Evolutionary conservation across 1,140 invertebrate species (phyloP).

Genomic region (Lerema accius): DNA sequence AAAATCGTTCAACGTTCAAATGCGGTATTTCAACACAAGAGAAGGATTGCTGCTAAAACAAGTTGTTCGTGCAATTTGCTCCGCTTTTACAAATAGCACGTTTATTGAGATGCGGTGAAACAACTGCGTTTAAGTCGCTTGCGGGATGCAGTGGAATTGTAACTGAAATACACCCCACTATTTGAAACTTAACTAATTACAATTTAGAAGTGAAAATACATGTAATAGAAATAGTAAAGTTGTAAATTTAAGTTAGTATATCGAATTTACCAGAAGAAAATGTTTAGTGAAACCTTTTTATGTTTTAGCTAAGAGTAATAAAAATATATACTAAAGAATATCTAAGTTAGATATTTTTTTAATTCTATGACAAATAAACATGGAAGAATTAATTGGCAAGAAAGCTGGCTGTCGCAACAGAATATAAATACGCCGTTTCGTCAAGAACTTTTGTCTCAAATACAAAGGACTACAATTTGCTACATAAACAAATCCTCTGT

Average conservation of each 20-base stretch:
- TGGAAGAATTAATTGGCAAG: too few species aligned
- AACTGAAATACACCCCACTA: background rate
- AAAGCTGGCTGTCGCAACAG: background rate
- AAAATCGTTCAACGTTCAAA: constrained; percentile 11
- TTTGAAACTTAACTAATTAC: background rate
- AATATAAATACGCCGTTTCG: background rate
- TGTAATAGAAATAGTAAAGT: too few species aligned
- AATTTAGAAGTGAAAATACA: background rate
- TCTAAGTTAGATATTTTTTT: too few species aligned
- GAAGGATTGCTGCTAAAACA: constrained; percentile 6
- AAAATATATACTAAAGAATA: too few species aligned
- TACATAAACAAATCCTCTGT: too few species aligned
- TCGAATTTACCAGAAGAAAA: too few species aligned
- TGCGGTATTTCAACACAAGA: background rate
- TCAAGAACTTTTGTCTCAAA: background rate
- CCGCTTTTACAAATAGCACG: constrained; percentile 8
- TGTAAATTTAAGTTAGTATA: too few species aligned
- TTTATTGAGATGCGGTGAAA: constrained; percentile 21
- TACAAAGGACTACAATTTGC: background rate
- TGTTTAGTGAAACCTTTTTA: too few species aligned
- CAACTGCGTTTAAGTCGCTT: constrained; percentile 5
- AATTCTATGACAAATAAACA: too few species aligned
- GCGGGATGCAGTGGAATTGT: constrained; percentile 3
- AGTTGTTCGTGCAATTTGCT: constrained; percentile 18
- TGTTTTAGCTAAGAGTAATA: too few species aligned